Evolutionary conservation across 2,888 invertebrate genomes (phyloP), one percentile per base, ranked within the genome.

Genomic region (Anthophora plumipes): DNA sequence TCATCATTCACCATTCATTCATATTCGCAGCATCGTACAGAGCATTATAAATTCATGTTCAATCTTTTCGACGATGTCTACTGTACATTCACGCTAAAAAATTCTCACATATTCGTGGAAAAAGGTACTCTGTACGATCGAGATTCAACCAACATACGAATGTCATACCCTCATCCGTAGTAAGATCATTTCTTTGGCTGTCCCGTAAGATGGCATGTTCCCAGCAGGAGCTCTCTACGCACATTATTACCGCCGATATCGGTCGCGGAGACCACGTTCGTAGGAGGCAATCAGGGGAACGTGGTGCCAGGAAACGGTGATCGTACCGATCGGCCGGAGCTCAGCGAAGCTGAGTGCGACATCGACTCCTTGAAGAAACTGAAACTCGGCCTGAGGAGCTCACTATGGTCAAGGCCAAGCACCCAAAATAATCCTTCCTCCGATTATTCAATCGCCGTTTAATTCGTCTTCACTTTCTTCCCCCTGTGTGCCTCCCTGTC

Each of bases 371-470:
- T 96, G 88, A 96, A 96, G 93, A 96, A 96, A 92, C 94, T 96
- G 83, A 96, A 96, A 93, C 93, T 96, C 85, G 96, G 96, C 46
- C 94, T 96, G 90, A 94, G 96, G 80, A 96, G 96, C 76, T 95
- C 96, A 76, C 94, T 96, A 39, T 96, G 96, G 96, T 96, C 96
- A 46, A 94, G 96, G 84, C 96, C 96, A 86, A 94, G 92, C 85
- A 94, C 94, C 88, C 94, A 95, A 87, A 94, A 94, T 85, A 95
- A 94, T 89, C 95, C 95, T 88, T 95, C 96, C 89, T 96, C 96
- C 87, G 96, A 96, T 93, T 96, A 96, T 92, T 96, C 96, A 80
- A 96, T 96, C 94, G 96, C 96, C 85, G 96, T 96, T 93, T 96
- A 95, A 95, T 77, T 78, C 70, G 11, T 31, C 22, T 91, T 61